Base-by-base conservation (phyloP, 2,797 vertebrate genomes). In the Myotis pilosus region DNA sequence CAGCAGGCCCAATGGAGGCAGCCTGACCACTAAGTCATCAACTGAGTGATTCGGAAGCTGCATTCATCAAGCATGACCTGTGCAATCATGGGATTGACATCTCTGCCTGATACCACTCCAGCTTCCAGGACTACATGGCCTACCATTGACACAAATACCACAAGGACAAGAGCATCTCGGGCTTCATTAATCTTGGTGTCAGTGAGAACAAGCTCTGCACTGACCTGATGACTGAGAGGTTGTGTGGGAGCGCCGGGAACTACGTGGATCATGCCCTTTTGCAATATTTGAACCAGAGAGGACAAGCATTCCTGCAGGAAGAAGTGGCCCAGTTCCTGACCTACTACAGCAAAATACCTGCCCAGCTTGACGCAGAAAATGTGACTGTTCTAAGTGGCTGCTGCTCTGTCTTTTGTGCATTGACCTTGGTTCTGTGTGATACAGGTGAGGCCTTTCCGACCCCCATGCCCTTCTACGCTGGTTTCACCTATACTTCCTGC, bases 131-230 rank as follows among this genome's bases (percentile, higher is more conserved):
- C 64, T 99, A 96, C 90, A 62, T 41, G 5, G 97, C 98, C 68
- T 99, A 99, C 96, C 97, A 96, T 0, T 95, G 80, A n/a, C 98
- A 99, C 98, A 99, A 98, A 95, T 98, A 99, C 38, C 98, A 99
- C 4, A 96, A 98, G 92, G 98, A 98, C 41, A 97, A 98, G 95
- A 99, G 99, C 96, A 98, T 98, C 36, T 97, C 98, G 8, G 11
- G 99, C 60, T 98, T 99, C 91, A 98, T 99, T 97, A 99, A 99
- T 97, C 97, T 99, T 95, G 98, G 99, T 51, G 98, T 98, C 89
- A 99, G 99, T 96, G 99, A 99, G 97, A 99, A 99, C 98, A 99
- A 99, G 96, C 98, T 99, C 20, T 99, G 99, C 97, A 98, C 98
- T 94, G 99, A 99, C 96, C 98, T 99, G 94, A 98, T 99, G 88